Conservation (phyloP, 2,797 vertebrate species). For the Pyrocephalus nanus region DNA sequence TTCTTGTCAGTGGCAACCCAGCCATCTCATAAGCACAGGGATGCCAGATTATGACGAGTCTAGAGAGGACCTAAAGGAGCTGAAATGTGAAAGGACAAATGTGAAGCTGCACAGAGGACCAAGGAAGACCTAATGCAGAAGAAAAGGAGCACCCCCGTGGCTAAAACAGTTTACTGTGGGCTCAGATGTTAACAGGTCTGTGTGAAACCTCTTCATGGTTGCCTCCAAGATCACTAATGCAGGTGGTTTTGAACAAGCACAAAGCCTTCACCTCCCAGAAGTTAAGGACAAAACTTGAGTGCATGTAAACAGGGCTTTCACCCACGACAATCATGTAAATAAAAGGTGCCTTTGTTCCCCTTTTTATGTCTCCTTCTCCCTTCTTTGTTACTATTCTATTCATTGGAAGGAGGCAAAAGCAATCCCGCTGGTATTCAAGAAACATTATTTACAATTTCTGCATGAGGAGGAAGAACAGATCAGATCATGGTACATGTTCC, state of each 20-base stretch:
- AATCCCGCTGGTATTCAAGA: conserved; percentile 19
- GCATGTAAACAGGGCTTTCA: not conserved
- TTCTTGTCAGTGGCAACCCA: not conserved
- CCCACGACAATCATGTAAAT: not conserved
- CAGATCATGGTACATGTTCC: not conserved
- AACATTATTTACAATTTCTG: conserved; percentile 50
- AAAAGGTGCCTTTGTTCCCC: conserved; percentile 40
- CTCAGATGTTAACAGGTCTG: not conserved
- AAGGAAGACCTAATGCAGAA: not conserved
- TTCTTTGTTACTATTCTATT: conserved; percentile 31
- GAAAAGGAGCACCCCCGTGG: not conserved
- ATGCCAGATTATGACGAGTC: not conserved
- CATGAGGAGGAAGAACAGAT: not conserved
- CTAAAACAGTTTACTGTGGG: not conserved
- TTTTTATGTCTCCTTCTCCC: not conserved
- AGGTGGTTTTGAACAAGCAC: not conserved
- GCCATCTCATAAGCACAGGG: not conserved
- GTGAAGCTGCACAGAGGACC: not conserved
- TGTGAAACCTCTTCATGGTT: not conserved
- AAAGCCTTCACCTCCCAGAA: not conserved
- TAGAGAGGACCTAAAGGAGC: not conserved
- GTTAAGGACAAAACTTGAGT: not conserved
- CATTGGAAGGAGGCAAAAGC: conserved; percentile 18
- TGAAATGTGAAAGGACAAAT: not conserved
- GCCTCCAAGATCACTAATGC: not conserved